Conservation (phyloP, 2,113 vertebrate genomes). For the Stegastes partitus region DNA sequence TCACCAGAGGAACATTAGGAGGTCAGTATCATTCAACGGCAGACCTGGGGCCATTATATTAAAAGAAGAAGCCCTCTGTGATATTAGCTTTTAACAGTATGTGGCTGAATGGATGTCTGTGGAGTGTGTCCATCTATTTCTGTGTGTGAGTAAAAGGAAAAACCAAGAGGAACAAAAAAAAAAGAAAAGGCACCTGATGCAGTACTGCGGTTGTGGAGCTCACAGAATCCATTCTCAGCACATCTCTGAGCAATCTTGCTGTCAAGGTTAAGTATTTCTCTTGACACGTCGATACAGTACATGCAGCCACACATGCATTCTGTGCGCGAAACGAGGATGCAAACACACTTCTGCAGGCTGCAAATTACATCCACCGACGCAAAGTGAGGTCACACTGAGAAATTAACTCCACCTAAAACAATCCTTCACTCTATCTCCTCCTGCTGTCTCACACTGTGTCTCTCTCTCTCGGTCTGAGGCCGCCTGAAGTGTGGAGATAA, state of each 20-base stretch:
- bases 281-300: constrained; percentile 10
- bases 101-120: constrained; percentile 13
- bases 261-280: constrained; percentile 36
- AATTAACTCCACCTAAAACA: constrained; percentile 37
- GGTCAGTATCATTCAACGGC: constrained; percentile 32
- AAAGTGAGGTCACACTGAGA: constrained; percentile 56
- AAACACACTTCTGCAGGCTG: constrained; percentile 15
- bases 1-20: constrained; percentile 30
- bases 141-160: constrained; percentile 12
- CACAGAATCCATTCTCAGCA: constrained; percentile 21
- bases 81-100: constrained; percentile 14
- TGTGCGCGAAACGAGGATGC: constrained; percentile 16
- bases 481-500: constrained; percentile 76
- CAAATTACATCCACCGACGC: constrained; percentile 17
- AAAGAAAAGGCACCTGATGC: constrained; percentile 3
- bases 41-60: constrained; percentile 25
- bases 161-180: neutral
- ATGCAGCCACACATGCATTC: neutral
- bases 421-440: constrained; percentile 50
- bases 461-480: constrained; percentile 50
- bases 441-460: constrained; percentile 39
- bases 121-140: neutral
- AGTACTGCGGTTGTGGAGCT: neutral
- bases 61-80: constrained; percentile 30
- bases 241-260: constrained; percentile 5